Conservation (phyloP, 2,113 vertebrate genomes). For the Colius striatus region DNA sequence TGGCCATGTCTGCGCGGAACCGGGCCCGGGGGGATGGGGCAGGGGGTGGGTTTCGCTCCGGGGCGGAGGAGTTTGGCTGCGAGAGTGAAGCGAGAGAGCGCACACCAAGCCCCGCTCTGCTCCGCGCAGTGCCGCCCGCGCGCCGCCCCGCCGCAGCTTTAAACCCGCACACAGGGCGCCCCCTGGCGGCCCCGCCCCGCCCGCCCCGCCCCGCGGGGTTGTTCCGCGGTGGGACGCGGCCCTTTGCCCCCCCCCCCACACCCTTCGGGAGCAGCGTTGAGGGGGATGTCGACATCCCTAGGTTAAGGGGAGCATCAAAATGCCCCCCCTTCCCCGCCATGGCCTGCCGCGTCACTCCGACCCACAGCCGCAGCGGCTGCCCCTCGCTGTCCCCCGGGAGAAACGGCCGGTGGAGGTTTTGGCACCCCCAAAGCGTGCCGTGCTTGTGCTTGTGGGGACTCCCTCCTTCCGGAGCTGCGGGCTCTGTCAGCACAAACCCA, state of each 20-base stretch:
- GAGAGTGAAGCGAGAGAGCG: fast-evolving
- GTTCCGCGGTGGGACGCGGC: background rate
- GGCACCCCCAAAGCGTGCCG: background rate
- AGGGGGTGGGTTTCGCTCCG: background rate
- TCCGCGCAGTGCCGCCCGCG: background rate
- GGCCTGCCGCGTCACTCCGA: background rate
- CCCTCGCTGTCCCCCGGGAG: background rate
- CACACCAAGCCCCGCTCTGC: background rate
- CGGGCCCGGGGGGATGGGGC: background rate
- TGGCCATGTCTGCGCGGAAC: conserved; percentile 79
- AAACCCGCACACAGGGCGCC: conserved; percentile 36
- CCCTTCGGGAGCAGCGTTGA: background rate
- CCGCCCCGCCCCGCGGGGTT: background rate
- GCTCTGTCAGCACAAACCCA: background rate
- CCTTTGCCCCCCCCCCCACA: background rate
- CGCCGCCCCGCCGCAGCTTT: conserved; percentile 33
- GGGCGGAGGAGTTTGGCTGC: background rate
- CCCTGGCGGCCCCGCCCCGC: conserved; percentile 38
- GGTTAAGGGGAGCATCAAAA: too few relatives aligned
- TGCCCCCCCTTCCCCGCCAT: fast-evolving
- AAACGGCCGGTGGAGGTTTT: background rate
- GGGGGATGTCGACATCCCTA: background rate
- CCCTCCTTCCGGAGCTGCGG: background rate
- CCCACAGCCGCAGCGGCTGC: background rate
- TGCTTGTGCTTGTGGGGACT: background rate